Conservation (phyloP, 2,888 invertebrate species). For the Hirudinaria manillensis region DNA sequence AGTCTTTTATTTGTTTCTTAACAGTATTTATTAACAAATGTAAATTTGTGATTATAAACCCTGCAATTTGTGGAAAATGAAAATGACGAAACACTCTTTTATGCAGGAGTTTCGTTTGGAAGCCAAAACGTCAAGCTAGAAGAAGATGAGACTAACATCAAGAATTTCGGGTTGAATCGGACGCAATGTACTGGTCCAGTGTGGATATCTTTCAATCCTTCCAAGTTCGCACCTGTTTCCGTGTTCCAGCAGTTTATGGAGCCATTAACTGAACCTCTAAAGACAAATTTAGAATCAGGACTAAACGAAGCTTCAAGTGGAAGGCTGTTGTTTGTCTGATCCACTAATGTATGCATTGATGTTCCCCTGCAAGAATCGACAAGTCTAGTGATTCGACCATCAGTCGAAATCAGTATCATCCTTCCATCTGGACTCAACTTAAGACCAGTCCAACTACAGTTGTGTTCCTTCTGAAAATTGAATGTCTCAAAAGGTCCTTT, state of each 20-base stretch:
- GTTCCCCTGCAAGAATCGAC: conserved; percentile 97
- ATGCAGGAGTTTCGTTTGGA: too few relatives aligned
- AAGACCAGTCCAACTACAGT: conserved; percentile 95
- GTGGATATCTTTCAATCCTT: conserved; percentile 60
- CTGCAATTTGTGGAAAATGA: too few relatives aligned
- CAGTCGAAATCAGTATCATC: conserved; percentile 91
- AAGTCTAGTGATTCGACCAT: conserved; percentile 84
- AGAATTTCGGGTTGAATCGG: conserved; percentile 94
- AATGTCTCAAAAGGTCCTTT: conserved; percentile 91
- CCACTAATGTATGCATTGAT: conserved; percentile 56
- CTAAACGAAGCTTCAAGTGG: conserved; percentile 95
- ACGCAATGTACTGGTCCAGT: conserved; percentile 93
- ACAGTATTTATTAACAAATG: too few relatives aligned
- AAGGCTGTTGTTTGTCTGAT: conserved; percentile 66
- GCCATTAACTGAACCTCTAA: conserved; percentile 94
- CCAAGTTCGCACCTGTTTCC: conserved; percentile 63
- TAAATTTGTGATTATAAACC: too few relatives aligned
- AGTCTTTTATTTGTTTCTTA: too few relatives aligned
- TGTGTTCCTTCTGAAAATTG: conserved; percentile 78
- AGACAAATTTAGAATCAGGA: conserved; percentile 95
- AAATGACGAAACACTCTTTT: too few relatives aligned
- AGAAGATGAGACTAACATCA: conserved; percentile 97
- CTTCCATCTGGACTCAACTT: conserved; percentile 97
- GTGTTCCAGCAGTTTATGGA: conserved; percentile 95
- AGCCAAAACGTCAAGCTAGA: conserved; percentile 69